Evolutionary conservation across 2,797 vertebrate genomes (phyloP), one percentile per base, ranked within the genome.

Genomic region (Todus mexicanus): DNA sequence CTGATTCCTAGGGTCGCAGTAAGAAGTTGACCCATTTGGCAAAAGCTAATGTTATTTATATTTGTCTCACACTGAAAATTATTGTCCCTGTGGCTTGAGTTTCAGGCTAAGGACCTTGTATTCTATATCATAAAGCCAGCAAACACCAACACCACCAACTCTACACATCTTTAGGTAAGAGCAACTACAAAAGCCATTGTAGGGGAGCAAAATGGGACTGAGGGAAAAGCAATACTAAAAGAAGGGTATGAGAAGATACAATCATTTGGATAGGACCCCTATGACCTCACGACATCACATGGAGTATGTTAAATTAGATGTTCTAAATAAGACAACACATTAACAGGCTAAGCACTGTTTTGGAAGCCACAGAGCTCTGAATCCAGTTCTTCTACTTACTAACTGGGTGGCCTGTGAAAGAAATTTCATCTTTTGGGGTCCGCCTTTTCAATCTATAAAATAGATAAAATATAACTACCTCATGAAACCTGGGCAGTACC

Each of bases 21-120:
- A 84, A 88, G 89, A 92, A 51, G 33, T 37, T 95, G 94, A 93
- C 87, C 87, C 56, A 94, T 92, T 94, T 96, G 94, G 87, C 71
- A 94, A 91, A 89, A 89, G 64, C 25, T 86, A 51, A 81, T 50
- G 37, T 82, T 82, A 76, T 85, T 94, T 93, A 81, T 76, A 66
- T 89, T 94, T 92, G 77, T 78, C 76, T 92, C 88, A 75, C 70
- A 61, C 57, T 64, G 74, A 64, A 93, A 89, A 78, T 45, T 93
- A 92, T 82, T 12, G 35, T 70, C 64, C 31, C 48, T 7, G 5
- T 73, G 60, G 60, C 61, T 65, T 87, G 53, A 29, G 29, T 89
- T 92, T 92, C 61, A 73, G 51, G 40, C 68, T 89, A 68, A 87
- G 59, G 33, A 84, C 53, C 82, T 93, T 77, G 48, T 79, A 54